A percentile compares a stretch with the other conserved stretches of the same genome.
Conservation (phyloP, 2,888 invertebrate species). For the Orthosia gothica region DNA sequence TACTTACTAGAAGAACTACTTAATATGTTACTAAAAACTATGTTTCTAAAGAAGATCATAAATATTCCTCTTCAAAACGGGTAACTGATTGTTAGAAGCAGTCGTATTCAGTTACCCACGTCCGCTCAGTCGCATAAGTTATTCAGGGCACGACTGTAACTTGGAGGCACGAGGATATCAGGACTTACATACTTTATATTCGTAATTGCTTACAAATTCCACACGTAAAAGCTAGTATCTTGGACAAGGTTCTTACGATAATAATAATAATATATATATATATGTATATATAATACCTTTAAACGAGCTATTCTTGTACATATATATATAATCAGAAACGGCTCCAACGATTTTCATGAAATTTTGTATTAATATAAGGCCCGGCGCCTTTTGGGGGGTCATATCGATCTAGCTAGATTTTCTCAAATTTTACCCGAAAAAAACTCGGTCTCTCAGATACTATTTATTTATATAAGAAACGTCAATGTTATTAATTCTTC, state of each 20-base stretch:
- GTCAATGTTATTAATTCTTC: background rate
- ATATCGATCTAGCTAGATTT: too few species aligned
- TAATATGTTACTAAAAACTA: background rate
- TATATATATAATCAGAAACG: too few species aligned
- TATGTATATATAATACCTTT: too few species aligned
- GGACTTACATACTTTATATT: conserved; percentile 53
- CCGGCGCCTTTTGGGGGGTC: too few species aligned
- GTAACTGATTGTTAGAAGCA: conserved; percentile 48
- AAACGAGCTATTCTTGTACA: too few species aligned
- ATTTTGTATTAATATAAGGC: too few species aligned
- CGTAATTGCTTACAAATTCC: conserved; percentile 59
- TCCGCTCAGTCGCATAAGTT: conserved; percentile 45
- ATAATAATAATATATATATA: too few species aligned
- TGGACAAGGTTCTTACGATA: conserved; percentile 9
- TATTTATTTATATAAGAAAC: background rate
- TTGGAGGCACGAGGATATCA: conserved; percentile 45
- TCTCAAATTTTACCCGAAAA: too few species aligned
- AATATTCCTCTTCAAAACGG: conserved; percentile 28
- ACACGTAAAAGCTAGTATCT: conserved; percentile 22
- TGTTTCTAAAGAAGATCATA: conserved; percentile 1
- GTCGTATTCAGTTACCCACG: conserved; percentile 54
- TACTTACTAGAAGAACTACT: too few species aligned
- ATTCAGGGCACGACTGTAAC: conserved; percentile 60
- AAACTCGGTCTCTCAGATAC: too few species aligned
- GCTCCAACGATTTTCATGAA: too few species aligned